A percentile compares a stretch with the other conserved stretches of the same genome.
Evolutionary conservation across 2,113 vertebrate species (phyloP).

Genomic region (Corydoras maculifer): DNA sequence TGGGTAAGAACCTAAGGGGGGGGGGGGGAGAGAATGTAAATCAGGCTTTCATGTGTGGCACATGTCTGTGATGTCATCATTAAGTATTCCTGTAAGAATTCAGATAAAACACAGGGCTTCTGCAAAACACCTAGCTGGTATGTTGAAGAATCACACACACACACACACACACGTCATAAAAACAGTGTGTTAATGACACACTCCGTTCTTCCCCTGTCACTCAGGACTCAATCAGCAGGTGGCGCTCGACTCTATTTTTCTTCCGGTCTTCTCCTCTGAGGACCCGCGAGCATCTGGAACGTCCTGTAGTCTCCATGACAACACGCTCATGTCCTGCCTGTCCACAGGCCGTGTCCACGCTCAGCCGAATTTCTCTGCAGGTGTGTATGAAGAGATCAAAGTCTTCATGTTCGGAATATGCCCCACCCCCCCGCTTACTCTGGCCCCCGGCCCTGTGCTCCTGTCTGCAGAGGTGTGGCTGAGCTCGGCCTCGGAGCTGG

Average conservation of each 20-base stretch:
- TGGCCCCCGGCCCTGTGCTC: neutral
- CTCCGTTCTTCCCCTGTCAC: constrained; percentile 15
- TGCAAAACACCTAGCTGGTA: no score
- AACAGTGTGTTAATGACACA: no score
- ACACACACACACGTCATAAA: no score
- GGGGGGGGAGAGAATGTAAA: no score
- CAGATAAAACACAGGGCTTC: no score
- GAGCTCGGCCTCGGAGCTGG: constrained; percentile 48
- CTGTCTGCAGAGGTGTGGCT: constrained; percentile 48
- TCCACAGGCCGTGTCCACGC: constrained; percentile 57
- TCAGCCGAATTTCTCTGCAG: constrained; percentile 55
- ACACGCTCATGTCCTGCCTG: constrained; percentile 60
- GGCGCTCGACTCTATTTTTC: constrained; percentile 73
- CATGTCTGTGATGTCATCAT: no score
- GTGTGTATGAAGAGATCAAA: constrained; percentile 46
- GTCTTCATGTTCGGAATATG: neutral
- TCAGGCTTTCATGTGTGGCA: no score
- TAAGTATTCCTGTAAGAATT: no score
- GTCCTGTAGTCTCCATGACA: constrained; percentile 54
- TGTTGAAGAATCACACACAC: no score
- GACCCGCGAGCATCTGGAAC: constrained; percentile 60
- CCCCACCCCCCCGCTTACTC: no score
- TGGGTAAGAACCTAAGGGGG: constrained; percentile 65
- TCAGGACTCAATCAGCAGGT: constrained; percentile 79
- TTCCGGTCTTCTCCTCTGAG: constrained; percentile 62